These are phyloP conservation scores for Dromococcyx pavoninus DNA, from an alignment of 2,797 vertebrate genomes.

Conservation along the genomic window DNA sequence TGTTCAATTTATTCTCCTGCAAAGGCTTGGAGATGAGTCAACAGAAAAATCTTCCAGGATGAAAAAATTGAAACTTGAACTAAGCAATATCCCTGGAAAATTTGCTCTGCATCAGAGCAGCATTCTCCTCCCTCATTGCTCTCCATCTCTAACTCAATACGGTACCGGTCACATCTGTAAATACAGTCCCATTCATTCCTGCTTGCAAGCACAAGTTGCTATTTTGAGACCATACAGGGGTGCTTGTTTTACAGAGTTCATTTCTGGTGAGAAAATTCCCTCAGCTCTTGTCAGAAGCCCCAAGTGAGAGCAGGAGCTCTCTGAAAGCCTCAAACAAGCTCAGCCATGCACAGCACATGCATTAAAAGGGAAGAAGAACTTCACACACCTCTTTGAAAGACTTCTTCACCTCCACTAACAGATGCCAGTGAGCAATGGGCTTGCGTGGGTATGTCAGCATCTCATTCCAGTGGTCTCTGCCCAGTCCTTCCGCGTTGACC, in stretches of 20 bases:
- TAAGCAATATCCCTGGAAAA: slow-evolving; percentile 30
- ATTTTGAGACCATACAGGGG: not conserved
- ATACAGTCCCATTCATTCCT: not conserved
- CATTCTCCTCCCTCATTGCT: slow-evolving; percentile 1
- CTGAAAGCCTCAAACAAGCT: slow-evolving; percentile 25
- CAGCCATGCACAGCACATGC: not conserved
- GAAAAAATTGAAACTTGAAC: slow-evolving; percentile 31
- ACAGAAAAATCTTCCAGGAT: slow-evolving; percentile 48
- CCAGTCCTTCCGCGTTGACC: slow-evolving; percentile 88
- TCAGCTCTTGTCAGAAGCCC: not conserved
- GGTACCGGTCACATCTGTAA: not conserved
- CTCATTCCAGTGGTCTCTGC: slow-evolving; percentile 98
- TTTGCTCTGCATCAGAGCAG: slow-evolving; percentile 45
- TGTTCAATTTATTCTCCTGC: slow-evolving; percentile 57
- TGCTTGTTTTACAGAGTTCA: not conserved
- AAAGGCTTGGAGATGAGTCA: slow-evolving; percentile 59
- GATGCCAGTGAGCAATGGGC: slow-evolving; percentile 98
- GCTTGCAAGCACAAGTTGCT: not conserved
- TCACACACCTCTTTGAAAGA: slow-evolving; percentile 93
- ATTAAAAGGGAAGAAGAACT: not conserved
- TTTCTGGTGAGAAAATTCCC: slow-evolving; percentile 32
- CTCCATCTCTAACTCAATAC: not conserved
- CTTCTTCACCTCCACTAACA: slow-evolving; percentile 93
- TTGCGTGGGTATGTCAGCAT: slow-evolving; percentile 97
- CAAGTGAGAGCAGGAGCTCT: not conserved